Percentiles rank a stretch among this genome's conserved stretches.
Conservation (phyloP, 2,113 vertebrate species). For the Himantopus leucocephalus region DNA sequence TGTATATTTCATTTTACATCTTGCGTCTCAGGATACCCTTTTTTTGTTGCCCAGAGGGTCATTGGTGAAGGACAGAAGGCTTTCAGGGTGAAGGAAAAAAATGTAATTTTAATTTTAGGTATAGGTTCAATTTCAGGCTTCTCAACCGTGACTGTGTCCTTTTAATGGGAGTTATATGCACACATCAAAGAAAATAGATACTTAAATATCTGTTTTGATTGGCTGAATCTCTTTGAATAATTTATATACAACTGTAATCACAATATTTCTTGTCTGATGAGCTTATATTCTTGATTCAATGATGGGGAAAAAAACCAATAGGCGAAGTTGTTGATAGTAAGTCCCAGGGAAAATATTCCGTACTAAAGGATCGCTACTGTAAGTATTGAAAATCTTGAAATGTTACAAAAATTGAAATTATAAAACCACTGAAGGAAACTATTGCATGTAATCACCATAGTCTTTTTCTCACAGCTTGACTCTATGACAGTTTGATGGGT, state of each 20-base stretch:
- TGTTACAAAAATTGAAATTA: slow-evolving; percentile 78
- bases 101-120: slow-evolving; percentile 28
- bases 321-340: slow-evolving; percentile 72
- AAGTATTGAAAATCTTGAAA: slow-evolving; percentile 77
- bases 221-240: slow-evolving; percentile 68
- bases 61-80: slow-evolving; percentile 1
- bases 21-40: neutral
- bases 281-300: slow-evolving; percentile 70
- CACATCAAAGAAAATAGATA: slow-evolving; percentile 56
- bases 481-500: slow-evolving; percentile 74
- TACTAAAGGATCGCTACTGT: slow-evolving; percentile 48
- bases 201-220: slow-evolving; percentile 70
- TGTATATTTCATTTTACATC: neutral
- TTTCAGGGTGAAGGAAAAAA: neutral
- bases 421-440: slow-evolving; percentile 74
- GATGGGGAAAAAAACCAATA: slow-evolving; percentile 77
- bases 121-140: slow-evolving; percentile 58
- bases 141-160: slow-evolving; percentile 43
- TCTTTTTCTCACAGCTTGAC: slow-evolving; percentile 77
- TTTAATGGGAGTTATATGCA: slow-evolving; percentile 61
- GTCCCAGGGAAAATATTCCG: slow-evolving; percentile 71
- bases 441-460: slow-evolving; percentile 65
- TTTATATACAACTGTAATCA: slow-evolving; percentile 71
- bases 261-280: slow-evolving; percentile 77
- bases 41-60: neutral